phyloP scores from a whole-genome alignment of 2,888 invertebrate species.

The Latrodectus hesperus region DNA sequence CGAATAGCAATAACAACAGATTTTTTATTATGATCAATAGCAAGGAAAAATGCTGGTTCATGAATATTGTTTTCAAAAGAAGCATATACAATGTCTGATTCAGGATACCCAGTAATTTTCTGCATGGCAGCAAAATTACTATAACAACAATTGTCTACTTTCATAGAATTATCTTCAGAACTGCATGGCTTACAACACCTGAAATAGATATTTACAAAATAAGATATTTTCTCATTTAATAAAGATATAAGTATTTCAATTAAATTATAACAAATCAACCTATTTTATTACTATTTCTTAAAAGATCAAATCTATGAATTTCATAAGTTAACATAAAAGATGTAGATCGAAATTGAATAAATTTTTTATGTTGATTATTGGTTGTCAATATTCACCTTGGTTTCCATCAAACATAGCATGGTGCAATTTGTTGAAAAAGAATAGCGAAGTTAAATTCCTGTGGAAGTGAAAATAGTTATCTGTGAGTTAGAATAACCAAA shows the following conservation, averaged over 20 bases:
- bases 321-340: too few species aligned
- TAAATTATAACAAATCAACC: too few species aligned
- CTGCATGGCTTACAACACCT: conserved; percentile 35
- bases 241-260: too few species aligned
- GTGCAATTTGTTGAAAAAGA: too few species aligned
- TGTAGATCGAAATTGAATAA: too few species aligned
- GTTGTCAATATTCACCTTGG: too few species aligned
- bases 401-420: too few species aligned
- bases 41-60: conserved; percentile 55
- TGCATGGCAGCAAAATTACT: conserved; percentile 41
- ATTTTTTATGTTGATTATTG: too few species aligned
- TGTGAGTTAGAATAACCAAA: too few species aligned
- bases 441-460: too few species aligned
- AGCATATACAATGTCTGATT: conserved; percentile 49
- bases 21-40: conserved; percentile 35
- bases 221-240: too few species aligned
- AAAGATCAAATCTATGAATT: neutral
- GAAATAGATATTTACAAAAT: neutral
- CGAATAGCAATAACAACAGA: conserved; percentile 40
- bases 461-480: too few species aligned
- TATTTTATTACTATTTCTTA: neutral
- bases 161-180: neutral
- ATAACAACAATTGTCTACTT: conserved; percentile 38
- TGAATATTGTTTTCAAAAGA: conserved; percentile 39
- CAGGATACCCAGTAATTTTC: conserved; percentile 32